These are phyloP conservation scores for Acanthosoma haemorrhoidale DNA, from an alignment of 2,888 invertebrate genomes.

Conservation along the genomic window DNA sequence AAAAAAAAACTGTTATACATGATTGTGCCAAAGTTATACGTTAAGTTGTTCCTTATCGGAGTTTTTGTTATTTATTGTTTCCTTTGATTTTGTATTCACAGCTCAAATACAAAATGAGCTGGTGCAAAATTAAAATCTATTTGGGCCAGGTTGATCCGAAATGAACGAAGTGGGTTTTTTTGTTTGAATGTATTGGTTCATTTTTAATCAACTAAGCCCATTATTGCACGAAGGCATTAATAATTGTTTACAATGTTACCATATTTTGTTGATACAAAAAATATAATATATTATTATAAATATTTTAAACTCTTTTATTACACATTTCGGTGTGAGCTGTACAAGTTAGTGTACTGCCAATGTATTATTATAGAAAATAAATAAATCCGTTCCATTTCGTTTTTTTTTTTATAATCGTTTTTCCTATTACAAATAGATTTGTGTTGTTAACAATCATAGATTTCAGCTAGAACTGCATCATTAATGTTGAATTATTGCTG, in stretches of 20 bases:
- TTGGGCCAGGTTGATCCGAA: not conserved
- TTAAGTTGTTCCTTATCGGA: conserved; percentile 2
- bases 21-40: conserved; percentile 20
- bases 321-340: conserved; percentile 20
- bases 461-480: no score
- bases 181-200: not conserved
- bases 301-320: conserved; percentile 29
- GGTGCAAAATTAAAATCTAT: conserved; percentile 3
- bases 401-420: not conserved
- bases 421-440: no score
- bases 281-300: conserved; percentile 22
- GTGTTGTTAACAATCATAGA: no score
- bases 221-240: conserved; percentile 1
- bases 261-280: conserved; percentile 30
- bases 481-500: no score
- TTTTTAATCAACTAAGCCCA: not conserved
- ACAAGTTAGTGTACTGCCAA: conserved; percentile 13
- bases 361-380: conserved; percentile 31
- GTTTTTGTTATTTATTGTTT: not conserved
- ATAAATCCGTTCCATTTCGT: conserved; percentile 26
- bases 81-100: not conserved
- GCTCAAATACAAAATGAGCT: not conserved
- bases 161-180: not conserved
- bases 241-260: conserved; percentile 30
- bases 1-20: not conserved